Evolutionary conservation across 1,140 invertebrate species (phyloP).

Genomic region (Eriosoma lanigerum): DNA sequence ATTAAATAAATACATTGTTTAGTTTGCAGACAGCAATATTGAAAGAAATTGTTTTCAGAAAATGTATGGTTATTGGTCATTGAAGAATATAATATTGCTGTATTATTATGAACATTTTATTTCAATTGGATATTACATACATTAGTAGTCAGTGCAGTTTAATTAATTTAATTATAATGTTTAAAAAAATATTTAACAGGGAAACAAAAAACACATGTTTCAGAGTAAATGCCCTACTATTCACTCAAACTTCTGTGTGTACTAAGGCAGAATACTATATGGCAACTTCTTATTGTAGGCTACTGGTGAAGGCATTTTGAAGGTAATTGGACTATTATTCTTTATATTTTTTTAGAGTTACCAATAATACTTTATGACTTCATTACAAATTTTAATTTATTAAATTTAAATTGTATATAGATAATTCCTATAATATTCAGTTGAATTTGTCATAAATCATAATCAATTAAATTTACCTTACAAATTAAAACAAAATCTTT

Average conservation of each 20-base stretch:
- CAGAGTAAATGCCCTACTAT: slow-evolving; percentile 39
- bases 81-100: slow-evolving; percentile 17
- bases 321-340: slow-evolving; percentile 24
- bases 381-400: too few relatives aligned
- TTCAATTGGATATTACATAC: slow-evolving; percentile 39
- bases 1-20: slow-evolving; percentile 1
- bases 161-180: slow-evolving; percentile 1
- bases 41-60: slow-evolving; percentile 24
- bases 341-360: slow-evolving; percentile 20
- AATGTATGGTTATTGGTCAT: slow-evolving; percentile 28
- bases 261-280: slow-evolving; percentile 23
- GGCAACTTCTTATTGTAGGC: slow-evolving; percentile 33
- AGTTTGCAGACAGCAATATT: slow-evolving; percentile 2
- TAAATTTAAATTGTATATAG: too few relatives aligned
- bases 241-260: slow-evolving; percentile 27
- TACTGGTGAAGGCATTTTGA: slow-evolving; percentile 34
- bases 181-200: slow-evolving; percentile 26
- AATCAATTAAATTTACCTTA: too few relatives aligned
- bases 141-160: slow-evolving; percentile 1
- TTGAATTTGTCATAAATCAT: too few relatives aligned
- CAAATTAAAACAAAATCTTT: too few relatives aligned
- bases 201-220: slow-evolving; percentile 48
- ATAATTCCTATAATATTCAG: too few relatives aligned
- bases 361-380: not conserved
- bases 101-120: slow-evolving; percentile 10